These are phyloP conservation scores for Periophthalmodon schlosseri DNA, from an alignment of 2,113 vertebrate genomes.

Conservation along the genomic window DNA sequence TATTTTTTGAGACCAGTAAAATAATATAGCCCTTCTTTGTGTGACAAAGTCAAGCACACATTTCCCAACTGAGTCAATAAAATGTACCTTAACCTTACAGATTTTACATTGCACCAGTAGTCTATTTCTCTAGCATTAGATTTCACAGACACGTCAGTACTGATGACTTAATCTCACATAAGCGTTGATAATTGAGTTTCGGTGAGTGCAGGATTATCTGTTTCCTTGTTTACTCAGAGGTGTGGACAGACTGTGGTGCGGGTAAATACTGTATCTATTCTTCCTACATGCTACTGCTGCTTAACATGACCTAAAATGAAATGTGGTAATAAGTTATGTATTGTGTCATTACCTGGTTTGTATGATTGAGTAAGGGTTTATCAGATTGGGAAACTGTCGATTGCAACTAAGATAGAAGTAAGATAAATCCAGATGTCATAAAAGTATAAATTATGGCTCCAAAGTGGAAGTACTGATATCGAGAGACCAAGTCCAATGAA, in stretches of 20 bases:
- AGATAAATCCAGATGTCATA: conserved; percentile 20
- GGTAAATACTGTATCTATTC: not conserved
- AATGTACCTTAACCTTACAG: not conserved
- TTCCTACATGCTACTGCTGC: not conserved
- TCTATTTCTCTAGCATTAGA: not conserved
- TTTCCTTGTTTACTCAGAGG: conserved; percentile 14
- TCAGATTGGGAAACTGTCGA: conserved; percentile 35
- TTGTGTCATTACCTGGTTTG: not conserved
- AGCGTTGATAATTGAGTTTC: conserved; percentile 44
- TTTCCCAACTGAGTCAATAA: not conserved
- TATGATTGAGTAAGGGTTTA: conserved; percentile 19
- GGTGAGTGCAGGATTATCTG: conserved; percentile 36
- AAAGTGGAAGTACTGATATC: not conserved
- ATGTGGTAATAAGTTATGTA: not conserved
- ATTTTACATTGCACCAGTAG: not conserved
- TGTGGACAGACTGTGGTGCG: not conserved
- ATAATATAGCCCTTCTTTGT: no score
- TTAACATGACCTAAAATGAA: not conserved
- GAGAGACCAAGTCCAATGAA: not conserved
- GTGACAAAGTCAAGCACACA: no score
- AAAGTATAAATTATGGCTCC: not conserved
- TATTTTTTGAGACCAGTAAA: no score
- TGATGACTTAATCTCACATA: not conserved
- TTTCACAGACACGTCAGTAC: conserved; percentile 9
- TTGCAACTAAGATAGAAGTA: conserved; percentile 9